Conservation (phyloP, 1,140 invertebrate species). For the Drosophila baimaii region DNA sequence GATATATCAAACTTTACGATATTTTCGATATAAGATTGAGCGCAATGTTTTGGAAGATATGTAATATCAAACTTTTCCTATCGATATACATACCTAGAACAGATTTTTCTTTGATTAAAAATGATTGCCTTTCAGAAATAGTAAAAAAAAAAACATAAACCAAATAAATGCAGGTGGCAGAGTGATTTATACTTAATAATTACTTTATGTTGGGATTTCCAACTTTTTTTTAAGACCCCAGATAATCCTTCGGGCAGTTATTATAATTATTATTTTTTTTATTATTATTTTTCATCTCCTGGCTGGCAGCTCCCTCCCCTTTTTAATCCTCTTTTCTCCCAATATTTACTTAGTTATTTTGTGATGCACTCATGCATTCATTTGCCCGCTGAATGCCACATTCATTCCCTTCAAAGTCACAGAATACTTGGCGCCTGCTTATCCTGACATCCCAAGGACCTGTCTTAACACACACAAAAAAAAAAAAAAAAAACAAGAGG, state of each 20-base stretch:
- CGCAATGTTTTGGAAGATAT: no score
- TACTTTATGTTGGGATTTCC: no score
- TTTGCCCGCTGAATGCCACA: conserved; percentile 18
- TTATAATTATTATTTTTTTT: not conserved
- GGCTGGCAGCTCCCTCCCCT: no score
- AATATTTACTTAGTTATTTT: conserved; percentile 37
- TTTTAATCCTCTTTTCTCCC: not conserved
- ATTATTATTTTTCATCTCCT: no score
- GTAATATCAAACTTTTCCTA: no score
- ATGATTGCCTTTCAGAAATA: not conserved
- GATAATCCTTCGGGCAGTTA: no score
- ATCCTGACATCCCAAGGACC: conserved; percentile 49
- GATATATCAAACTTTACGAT: no score
- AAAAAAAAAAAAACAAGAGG: not conserved
- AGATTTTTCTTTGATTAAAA: conserved; percentile 5
- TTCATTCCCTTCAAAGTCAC: conserved; percentile 36
- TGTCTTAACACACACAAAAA: conserved; percentile 38
- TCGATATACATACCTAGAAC: no score
- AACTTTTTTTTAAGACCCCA: no score
- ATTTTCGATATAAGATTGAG: no score
- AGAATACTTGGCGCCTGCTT: conserved; percentile 44
- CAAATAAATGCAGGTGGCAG: no score
- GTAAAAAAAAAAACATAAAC: not conserved
- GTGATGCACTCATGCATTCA: conserved; percentile 32
- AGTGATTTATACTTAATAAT: no score